Percentiles rank a stretch among this genome's conserved stretches.
phyloP scores from a whole-genome alignment of 2,113 vertebrate genomes.

The Colius striatus region DNA sequence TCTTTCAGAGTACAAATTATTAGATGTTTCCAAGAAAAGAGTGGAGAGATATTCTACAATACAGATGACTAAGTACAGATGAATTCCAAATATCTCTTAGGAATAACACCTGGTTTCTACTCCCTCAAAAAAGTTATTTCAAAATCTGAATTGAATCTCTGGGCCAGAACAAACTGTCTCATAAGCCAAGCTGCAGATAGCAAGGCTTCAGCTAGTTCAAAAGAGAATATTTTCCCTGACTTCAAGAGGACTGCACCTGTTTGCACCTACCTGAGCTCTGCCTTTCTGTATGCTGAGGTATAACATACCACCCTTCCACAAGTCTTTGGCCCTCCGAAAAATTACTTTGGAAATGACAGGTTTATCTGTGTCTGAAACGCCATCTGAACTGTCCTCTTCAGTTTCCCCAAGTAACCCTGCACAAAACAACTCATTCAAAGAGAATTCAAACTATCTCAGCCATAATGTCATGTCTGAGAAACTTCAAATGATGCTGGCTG shows the following conservation, averaged over 20 bases:
- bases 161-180: background rate
- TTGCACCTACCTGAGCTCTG: background rate
- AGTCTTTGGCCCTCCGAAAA: background rate
- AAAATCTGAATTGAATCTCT: constrained; percentile 17
- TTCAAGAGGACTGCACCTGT: constrained; percentile 2
- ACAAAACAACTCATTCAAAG: background rate
- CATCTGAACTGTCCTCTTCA: background rate
- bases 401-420: background rate
- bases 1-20: background rate
- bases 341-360: background rate
- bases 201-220: background rate
- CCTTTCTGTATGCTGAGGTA: background rate
- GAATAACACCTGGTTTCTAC: constrained; percentile 57
- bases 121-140: constrained; percentile 1
- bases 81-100: constrained; percentile 52
- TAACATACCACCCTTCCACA: background rate
- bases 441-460: background rate
- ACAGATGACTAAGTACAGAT: constrained; percentile 30
- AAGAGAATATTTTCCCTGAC: constrained; percentile 1
- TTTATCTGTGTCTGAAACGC: background rate
- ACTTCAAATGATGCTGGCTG: background rate
- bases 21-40: background rate
- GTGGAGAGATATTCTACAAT: background rate
- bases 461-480: background rate
- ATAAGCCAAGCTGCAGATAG: background rate